Percentiles rank a stretch among this genome's conserved stretches.
phyloP scores from a whole-genome alignment of 2,888 invertebrate species.

The Ganaspis brasiliensis region DNA sequence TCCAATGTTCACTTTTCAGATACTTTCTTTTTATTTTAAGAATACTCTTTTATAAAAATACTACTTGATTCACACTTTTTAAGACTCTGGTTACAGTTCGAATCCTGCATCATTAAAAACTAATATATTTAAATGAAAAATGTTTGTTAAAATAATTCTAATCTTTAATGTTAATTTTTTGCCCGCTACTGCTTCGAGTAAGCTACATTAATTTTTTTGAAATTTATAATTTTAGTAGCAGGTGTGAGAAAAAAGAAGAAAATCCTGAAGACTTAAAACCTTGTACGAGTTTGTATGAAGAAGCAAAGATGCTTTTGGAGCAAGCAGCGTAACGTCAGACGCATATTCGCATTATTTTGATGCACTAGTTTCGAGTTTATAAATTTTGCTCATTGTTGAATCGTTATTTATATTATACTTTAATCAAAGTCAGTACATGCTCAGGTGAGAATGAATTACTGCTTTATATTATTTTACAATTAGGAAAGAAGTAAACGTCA shows the following conservation, averaged over 20 bases:
- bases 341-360: neutral
- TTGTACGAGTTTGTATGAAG: slow-evolving; percentile 81
- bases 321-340: slow-evolving; percentile 70
- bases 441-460: slow-evolving; percentile 6
- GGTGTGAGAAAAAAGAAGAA: neutral
- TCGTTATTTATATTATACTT: slow-evolving; percentile 39
- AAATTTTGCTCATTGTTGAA: slow-evolving; percentile 39
- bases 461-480: slow-evolving; percentile 4
- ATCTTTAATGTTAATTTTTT: no score
- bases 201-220: no score
- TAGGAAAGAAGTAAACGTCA: neutral
- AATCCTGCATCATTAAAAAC: no score
- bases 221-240: slow-evolving; percentile 32
- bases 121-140: no score
- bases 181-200: no score
- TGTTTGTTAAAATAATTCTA: no score
- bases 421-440: slow-evolving; percentile 6
- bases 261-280: slow-evolving; percentile 73
- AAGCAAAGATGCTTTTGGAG: slow-evolving; percentile 82
- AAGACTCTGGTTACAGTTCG: no score
- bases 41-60: no score
- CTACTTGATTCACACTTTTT: no score
- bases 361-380: slow-evolving; percentile 11
- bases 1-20: no score
- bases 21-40: no score